phyloP scores from a whole-genome alignment of 1,140 invertebrate genomes.

The Tetranychus cinnabarinus region DNA sequence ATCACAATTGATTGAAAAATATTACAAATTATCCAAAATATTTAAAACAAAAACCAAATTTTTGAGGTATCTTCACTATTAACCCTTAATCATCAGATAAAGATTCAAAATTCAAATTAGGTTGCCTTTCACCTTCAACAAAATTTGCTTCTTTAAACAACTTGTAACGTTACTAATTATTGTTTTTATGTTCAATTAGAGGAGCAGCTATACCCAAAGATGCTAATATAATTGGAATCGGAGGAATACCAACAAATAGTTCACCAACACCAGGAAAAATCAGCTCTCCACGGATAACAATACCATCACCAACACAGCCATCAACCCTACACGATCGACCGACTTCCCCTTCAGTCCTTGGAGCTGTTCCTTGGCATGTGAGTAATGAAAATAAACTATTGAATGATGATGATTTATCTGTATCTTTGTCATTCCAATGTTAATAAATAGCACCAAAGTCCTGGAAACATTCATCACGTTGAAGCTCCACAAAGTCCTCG shows the following conservation, averaged over 20 bases:
- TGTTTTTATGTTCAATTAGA: background rate
- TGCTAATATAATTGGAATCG: background rate
- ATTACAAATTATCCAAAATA: too few relatives aligned
- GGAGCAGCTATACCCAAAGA: background rate
- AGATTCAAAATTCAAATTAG: too few relatives aligned
- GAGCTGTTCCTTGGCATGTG: background rate
- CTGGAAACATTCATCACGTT: slow-evolving; percentile 10
- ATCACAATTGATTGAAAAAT: too few relatives aligned
- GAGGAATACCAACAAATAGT: background rate
- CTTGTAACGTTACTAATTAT: background rate
- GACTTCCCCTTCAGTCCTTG: background rate
- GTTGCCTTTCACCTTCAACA: too few relatives aligned
- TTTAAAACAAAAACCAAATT: too few relatives aligned
- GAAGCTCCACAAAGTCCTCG: slow-evolving; percentile 9
- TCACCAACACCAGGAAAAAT: background rate
- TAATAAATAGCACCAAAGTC: slow-evolving; percentile 1
- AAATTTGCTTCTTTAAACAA: background rate
- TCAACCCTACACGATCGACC: background rate
- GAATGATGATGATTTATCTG: background rate
- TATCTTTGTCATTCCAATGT: background rate
- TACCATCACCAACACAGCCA: background rate
- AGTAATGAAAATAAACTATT: background rate
- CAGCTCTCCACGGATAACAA: background rate
- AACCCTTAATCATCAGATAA: too few relatives aligned
- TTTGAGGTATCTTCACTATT: too few relatives aligned